Percentiles rank a stretch among this genome's conserved stretches.
phyloP scores from a whole-genome alignment of 2,797 vertebrate genomes.

The Odontamblyopus lacepedii region DNA sequence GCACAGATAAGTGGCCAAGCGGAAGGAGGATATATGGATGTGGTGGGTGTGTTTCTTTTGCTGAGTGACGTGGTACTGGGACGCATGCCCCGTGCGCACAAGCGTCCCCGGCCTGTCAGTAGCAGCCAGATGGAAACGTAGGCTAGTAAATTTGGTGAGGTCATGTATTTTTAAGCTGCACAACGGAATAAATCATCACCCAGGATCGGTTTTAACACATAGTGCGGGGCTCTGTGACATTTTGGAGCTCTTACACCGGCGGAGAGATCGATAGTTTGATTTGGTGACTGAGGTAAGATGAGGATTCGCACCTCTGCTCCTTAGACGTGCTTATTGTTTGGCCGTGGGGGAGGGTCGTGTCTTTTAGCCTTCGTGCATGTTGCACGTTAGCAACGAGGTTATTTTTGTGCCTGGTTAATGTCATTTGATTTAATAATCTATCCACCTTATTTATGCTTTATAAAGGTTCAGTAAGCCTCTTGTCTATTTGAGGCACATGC shows the following conservation, averaged over 20 bases:
- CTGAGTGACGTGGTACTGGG: conserved; percentile 68
- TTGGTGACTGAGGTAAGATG: conserved; percentile 72
- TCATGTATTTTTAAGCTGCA: conserved; percentile 77
- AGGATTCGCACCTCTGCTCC: conserved; percentile 53
- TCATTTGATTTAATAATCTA: not conserved
- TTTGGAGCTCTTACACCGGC: conserved; percentile 34
- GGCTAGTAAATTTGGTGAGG: conserved; percentile 73
- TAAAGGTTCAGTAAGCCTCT: not conserved
- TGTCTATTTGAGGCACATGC: not conserved
- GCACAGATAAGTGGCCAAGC: conserved; percentile 22
- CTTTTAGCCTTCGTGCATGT: conserved; percentile 37
- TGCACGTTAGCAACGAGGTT: conserved; percentile 31
- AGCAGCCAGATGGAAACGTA: conserved; percentile 74
- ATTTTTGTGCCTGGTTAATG: conserved; percentile 12
- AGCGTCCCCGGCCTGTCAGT: conserved; percentile 78
- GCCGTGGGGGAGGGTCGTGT: conserved; percentile 77
- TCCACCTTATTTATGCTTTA: not conserved
- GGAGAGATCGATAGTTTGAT: conserved; percentile 32
- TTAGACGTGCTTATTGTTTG: conserved; percentile 77
- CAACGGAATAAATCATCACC: conserved; percentile 62
- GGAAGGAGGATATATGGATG: conserved; percentile 32
- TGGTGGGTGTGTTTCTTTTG: conserved; percentile 71
- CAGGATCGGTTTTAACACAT: conserved; percentile 41
- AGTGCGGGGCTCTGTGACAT: conserved; percentile 31
- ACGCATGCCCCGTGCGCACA: conserved; percentile 77